Evolutionary conservation across 2,888 invertebrate species (phyloP), one percentile per base, ranked within the genome.

Genomic region (Antheraea assamensis): DNA sequence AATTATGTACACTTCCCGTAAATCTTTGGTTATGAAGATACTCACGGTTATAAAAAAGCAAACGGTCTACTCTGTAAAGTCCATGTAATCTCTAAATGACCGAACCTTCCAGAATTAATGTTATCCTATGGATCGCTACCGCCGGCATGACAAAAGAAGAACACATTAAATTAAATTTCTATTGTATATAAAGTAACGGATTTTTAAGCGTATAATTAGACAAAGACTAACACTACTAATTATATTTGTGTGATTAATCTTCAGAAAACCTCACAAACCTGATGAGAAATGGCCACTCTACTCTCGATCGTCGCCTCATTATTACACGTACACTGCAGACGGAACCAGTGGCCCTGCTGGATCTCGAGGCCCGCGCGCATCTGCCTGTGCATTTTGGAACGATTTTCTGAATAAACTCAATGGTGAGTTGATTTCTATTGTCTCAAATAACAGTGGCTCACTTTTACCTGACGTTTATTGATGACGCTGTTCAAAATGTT

Each of bases 331-430:
- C 92, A 97, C 98, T 77, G 97, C 98, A 1, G 97, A 98, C 81
- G 96, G 96, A 64, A 95, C 95, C 75, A 97, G 96, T 77, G 95
- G 94, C 0, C 96, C 96, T 15, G 96, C 96, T 21, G 92, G 95
- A 2, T 96, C 95, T 15, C 92, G 96, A 2, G 97, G 98, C 75
- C 97, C 98, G 19, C 94, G 99, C 85, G 96, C 98, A 82, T 96
- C 97, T 71, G 96, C 98, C 71, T 99, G 99, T 92, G 98, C 98
- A 73, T 99, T 99, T 93, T 99, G 99, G 99, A 98, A 98, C 87
- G 97, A 98, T 83, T 98, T 99, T 93, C 95, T 99, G 87, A 99
- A 99, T 77, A 97, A 97, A 90, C 96, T 99, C 81, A 96, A 96
- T 90, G 97, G 97, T 95, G 73, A 58, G 35, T 68, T 21, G 19